These are phyloP conservation scores for Eupithecia inturbata DNA, from an alignment of 2,888 invertebrate genomes.

Conservation along the genomic window DNA sequence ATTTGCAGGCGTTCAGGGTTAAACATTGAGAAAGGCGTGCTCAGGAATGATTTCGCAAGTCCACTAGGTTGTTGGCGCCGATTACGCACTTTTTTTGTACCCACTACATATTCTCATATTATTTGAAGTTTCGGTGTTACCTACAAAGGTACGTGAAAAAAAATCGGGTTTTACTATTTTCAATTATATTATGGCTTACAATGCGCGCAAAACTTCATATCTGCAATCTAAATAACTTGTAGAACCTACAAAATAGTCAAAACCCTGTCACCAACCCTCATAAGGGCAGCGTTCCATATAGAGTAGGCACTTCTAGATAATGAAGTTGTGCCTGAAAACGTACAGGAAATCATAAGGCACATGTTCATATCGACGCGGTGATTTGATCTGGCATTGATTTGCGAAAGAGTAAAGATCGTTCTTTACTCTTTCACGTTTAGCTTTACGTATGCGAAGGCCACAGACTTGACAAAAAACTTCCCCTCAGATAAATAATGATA, in stretches of 20 bases:
- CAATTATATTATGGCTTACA: too few relatives aligned
- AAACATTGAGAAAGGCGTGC: constrained; percentile 57
- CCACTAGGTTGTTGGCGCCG: constrained; percentile 24
- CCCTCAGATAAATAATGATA: background rate
- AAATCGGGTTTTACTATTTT: too few relatives aligned
- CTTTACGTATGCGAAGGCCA: background rate
- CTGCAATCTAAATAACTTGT: too few relatives aligned
- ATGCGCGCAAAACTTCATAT: too few relatives aligned
- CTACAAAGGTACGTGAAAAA: background rate
- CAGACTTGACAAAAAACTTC: background rate
- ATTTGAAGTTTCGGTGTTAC: background rate
- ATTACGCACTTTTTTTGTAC: constrained; percentile 23
- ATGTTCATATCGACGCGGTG: background rate
- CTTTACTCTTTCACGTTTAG: background rate
- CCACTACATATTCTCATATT: too few relatives aligned
- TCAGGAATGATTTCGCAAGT: constrained; percentile 56
- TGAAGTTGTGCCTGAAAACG: background rate
- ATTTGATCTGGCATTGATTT: background rate
- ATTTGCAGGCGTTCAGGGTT: constrained; percentile 54
- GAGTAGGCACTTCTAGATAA: background rate
- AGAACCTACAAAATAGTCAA: too few relatives aligned
- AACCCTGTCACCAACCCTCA: too few relatives aligned
- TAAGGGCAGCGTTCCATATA: background rate
- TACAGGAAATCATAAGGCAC: background rate
- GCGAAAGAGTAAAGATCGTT: background rate